phyloP scores from a whole-genome alignment of 2,797 vertebrate genomes.

The Danio jaintianensis region DNA sequence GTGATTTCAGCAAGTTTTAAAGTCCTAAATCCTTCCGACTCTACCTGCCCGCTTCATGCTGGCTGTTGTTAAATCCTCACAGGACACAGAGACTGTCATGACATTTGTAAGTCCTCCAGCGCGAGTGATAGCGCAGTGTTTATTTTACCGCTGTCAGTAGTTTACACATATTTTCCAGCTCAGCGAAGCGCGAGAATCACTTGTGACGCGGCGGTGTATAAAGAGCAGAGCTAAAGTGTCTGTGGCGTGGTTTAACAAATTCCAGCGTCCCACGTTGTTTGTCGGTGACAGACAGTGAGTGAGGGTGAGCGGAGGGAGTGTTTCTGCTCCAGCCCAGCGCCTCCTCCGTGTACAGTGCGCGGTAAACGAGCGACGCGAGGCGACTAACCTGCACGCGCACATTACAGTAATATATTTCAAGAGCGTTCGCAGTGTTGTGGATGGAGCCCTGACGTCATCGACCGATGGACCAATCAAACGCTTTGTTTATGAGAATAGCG shows the following conservation, averaged over 20 bases:
- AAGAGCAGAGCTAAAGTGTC: background rate
- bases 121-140: constrained; percentile 4
- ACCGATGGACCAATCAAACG: constrained; percentile 8
- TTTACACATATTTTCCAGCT: constrained; percentile 26
- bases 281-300: constrained; percentile 7
- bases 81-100: background rate
- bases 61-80: background rate
- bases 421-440: background rate
- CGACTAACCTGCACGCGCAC: background rate
- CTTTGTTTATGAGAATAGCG: constrained; percentile 6
- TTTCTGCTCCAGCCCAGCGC: background rate
- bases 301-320: background rate
- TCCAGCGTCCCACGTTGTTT: constrained; percentile 24
- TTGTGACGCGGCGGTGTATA: constrained; percentile 16
- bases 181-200: background rate
- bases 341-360: background rate
- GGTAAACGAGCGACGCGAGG: background rate
- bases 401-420: too few species aligned
- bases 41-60: background rate
- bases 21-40: background rate
- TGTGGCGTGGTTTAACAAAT: constrained; percentile 1
- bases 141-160: constrained; percentile 15
- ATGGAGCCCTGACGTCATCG: constrained; percentile 19
- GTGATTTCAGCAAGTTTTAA: background rate
- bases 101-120: constrained; percentile 5